Conservation (phyloP, 2,888 invertebrate genomes). For the Tricholauxania praeusta region DNA sequence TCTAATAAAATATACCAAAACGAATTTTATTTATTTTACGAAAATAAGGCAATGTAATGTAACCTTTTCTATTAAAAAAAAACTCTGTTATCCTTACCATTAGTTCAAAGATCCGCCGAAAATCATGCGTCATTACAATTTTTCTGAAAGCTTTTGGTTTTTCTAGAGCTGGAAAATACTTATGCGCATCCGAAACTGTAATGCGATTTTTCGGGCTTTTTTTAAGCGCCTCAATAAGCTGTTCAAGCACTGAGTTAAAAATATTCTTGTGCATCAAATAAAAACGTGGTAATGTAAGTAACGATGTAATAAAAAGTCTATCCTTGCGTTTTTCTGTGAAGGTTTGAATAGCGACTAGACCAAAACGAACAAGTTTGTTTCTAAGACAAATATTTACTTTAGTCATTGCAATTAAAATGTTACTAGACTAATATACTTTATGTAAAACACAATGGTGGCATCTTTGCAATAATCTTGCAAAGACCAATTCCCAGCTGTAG, state of each 20-base stretch:
- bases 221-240: constrained; percentile 62
- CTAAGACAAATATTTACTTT: constrained; percentile 69
- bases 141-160: constrained; percentile 53
- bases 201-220: constrained; percentile 70
- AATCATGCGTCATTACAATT: constrained; percentile 64
- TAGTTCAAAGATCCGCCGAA: constrained; percentile 71
- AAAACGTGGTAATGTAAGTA: constrained; percentile 76
- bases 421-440: constrained; percentile 53
- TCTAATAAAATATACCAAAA: constrained; percentile 25
- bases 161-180: constrained; percentile 53
- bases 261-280: constrained; percentile 72
- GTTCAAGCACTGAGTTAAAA: constrained; percentile 65
- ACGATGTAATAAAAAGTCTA: constrained; percentile 67
- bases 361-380: constrained; percentile 72
- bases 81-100: constrained; percentile 62
- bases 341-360: constrained; percentile 74
- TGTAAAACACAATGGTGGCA: constrained; percentile 70
- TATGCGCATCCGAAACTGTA: constrained; percentile 69
- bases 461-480: constrained; percentile 71
- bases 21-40: too few relatives aligned
- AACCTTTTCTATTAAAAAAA: too few relatives aligned
- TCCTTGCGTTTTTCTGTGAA: constrained; percentile 70
- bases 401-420: background rate
- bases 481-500: constrained; percentile 75
- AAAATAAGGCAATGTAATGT: too few relatives aligned